Evolutionary conservation across 2,113 vertebrate species (phyloP), one percentile per base, ranked within the genome.

Genomic region (Anolis carolinensis): DNA sequence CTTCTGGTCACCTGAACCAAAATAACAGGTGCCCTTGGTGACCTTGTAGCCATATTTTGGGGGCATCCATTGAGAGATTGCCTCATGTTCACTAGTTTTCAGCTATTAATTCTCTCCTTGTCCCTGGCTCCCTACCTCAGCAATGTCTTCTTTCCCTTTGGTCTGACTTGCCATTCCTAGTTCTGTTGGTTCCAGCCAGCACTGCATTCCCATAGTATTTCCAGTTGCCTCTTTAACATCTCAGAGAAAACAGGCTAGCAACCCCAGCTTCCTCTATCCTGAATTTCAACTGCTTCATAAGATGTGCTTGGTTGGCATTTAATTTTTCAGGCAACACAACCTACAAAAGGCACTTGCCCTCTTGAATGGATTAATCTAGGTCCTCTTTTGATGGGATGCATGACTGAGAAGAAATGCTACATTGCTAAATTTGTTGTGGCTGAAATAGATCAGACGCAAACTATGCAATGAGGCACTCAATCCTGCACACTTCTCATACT

Each of bases 401-500:
- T 48, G 30, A 73, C 32, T 63, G 55, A 25, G 27, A 8, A 39
- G 39, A 65, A 27, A 72, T 63, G 55, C 36, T 63, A 74, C 13
- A 48, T 27, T 48, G 36, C 65, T 86, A 32, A 79, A 36, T 20
- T 75, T 70, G 67, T 39, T 85, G 71, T 59, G 52, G 10, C 44
- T 50, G 55, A 65, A 10, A 27, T 63, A 63, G 48, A 20, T 63
- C 7, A 34, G 72, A 76, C 81, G 34, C 3, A 5, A 20, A 7
- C 74, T 83, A 21, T 8, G 79, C 13, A 36, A 11, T 8, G 11
- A 44, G 3, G 5, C 6, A 11, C 25, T 16, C 21, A 44, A n/a
- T 10, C 27, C n/a, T 7, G n/a, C 18, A 34, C 5, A 39, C 73
- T 6, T 7, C 73, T 27, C 52, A 55, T 0, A 0, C 21, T 68